Percentiles rank a stretch among this genome's conserved stretches.
Conservation (phyloP, 23 tunicate species). For the Aplidium turbinatum region DNA sequence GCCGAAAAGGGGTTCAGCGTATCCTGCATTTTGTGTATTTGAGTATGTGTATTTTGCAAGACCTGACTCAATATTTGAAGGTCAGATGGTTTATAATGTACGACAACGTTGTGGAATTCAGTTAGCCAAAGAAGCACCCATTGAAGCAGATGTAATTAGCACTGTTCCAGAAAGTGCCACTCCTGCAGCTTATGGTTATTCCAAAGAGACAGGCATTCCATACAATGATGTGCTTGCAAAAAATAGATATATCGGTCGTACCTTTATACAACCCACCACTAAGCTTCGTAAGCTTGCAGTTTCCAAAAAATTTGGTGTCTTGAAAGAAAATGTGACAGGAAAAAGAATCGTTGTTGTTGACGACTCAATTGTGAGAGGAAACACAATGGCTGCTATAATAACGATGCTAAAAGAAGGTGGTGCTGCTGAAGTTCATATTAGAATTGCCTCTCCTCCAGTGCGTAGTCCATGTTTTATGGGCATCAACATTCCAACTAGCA, state of each 20-base stretch:
- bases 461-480: slow-evolving; percentile 84
- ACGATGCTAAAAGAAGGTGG: slow-evolving; percentile 67
- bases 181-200: slow-evolving; percentile 83
- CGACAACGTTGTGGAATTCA: slow-evolving; percentile 61
- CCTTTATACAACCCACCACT: slow-evolving; percentile 83
- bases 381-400: slow-evolving; percentile 72
- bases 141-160: slow-evolving; percentile 77
- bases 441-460: slow-evolving; percentile 89
- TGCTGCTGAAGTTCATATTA: slow-evolving; percentile 71
- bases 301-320: slow-evolving; percentile 79
- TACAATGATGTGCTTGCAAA: slow-evolving; percentile 82
- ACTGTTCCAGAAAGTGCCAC: slow-evolving; percentile 92
- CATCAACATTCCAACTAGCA: slow-evolving; percentile 76
- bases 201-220: slow-evolving; percentile 47
- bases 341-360: slow-evolving; percentile 81
- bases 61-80: slow-evolving; percentile 66
- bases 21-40: slow-evolving; percentile 81
- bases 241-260: slow-evolving; percentile 81
- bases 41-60: slow-evolving; percentile 89
- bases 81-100: slow-evolving; percentile 71
- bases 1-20: slow-evolving; percentile 18
- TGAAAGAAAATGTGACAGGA: slow-evolving; percentile 62
- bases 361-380: slow-evolving; percentile 88
- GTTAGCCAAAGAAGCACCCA: slow-evolving; percentile 73
- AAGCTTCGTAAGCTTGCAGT: slow-evolving; percentile 72